These are phyloP conservation scores for Graptemys geographica DNA, from an alignment of 2,797 vertebrate species.

Conservation along the genomic window DNA sequence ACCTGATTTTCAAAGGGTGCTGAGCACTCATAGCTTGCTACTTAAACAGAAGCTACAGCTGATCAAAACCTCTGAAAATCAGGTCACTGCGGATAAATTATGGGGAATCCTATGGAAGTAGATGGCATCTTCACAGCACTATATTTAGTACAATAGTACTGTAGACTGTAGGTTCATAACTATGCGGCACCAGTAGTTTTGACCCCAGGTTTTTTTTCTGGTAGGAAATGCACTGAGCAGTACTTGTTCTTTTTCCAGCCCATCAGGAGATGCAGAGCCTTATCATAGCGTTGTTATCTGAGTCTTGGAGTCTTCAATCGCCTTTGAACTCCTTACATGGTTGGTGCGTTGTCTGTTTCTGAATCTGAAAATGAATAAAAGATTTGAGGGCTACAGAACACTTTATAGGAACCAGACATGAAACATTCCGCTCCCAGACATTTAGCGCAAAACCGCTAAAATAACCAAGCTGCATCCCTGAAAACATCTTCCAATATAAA, in stretches of 20 bases:
- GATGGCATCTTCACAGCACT: conserved; percentile 24
- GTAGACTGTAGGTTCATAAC: neutral
- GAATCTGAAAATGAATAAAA: conserved; percentile 77
- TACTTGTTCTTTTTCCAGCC: conserved; percentile 31
- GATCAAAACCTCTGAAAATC: neutral
- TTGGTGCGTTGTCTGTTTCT: conserved; percentile 56
- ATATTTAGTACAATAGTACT: conserved; percentile 38
- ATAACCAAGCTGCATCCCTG: neutral
- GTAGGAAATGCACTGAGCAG: conserved; percentile 44
- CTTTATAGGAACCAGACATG: neutral
- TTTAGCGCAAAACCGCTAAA: neutral
- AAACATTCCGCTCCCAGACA: neutral
- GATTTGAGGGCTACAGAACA: neutral
- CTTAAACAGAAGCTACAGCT: neutral
- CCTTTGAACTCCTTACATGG: conserved; percentile 40
- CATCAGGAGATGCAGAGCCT: neutral
- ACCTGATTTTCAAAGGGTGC: neutral
- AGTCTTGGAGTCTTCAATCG: conserved; percentile 61
- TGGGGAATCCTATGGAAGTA: neutral
- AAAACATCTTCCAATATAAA: neutral
- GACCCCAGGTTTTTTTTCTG: conserved; percentile 20
- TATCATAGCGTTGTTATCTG: conserved; percentile 75
- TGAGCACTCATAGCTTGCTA: neutral
- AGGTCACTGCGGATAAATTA: conserved; percentile 1
- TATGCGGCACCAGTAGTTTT: neutral